Base-by-base conservation (phyloP, 2,113 vertebrate genomes). In the Gymnocephalus cernua region DNA sequence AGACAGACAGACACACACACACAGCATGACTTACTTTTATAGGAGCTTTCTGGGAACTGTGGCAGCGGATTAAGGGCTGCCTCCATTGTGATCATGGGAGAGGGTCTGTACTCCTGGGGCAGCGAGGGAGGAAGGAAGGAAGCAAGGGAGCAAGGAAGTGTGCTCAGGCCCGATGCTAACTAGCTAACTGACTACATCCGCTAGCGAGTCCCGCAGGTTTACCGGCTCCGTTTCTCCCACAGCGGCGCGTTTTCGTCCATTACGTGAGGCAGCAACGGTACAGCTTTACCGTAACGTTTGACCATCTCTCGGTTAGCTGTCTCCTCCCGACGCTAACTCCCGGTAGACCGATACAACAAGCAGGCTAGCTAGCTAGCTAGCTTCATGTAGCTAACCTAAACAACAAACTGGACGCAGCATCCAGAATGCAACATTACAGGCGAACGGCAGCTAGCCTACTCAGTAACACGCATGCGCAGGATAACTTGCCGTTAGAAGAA, bases 1-100 rank as follows among this genome's bases (percentile, higher is more conserved):
- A 32, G 4, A 32, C 29, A 32, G 4, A 32, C 29, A 32, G 4
- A 5, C 29, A 5, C 29, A 32, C 29, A 32, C 29, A 32, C 29
- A 32, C 29, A n/a, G n/a, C n/a, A n/a, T n/a, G n/a, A 29, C 88
- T 92, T 63, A 94, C 93, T 94, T 67, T 93, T 94, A 47, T 93
- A 94, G 7, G 91, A 79, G 88, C 88, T 90, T 38, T 93, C 92
- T 1, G 77, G 57, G 45, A 91, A 81, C 23, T 88, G 88, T 0
- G 84, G 83, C 63, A 88, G 80, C 29, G 88, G 77, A 1, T 77
- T 85, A 9, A 89, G 88, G 59, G 18, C 45, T 0, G 84, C 54
- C 41, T 92, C 91, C 91, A 92, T 93, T 0, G 59, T 64, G 70
- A 83, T 32, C 83, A 88, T 80, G 25, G 66, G 21, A 53, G 44